phyloP scores from a whole-genome alignment of 2,113 vertebrate genomes.

The Macrotis lagotis region DNA sequence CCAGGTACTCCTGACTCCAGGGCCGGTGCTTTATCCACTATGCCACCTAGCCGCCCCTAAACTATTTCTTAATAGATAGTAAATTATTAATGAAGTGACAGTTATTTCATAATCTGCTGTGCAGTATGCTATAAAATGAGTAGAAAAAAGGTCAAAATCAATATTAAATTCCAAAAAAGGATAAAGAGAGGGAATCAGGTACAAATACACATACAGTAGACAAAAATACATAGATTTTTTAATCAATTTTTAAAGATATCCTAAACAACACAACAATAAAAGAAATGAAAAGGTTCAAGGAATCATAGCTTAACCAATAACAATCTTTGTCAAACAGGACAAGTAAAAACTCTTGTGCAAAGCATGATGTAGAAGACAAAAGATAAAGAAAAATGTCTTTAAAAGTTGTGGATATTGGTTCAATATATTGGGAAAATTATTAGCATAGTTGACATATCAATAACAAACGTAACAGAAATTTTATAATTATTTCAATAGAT shows the following conservation, averaged over 20 bases:
- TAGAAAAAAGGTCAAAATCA: not conserved
- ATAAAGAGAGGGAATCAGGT: not conserved
- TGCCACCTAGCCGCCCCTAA: too few relatives aligned
- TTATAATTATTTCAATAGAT: too few relatives aligned
- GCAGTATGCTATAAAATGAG: not conserved
- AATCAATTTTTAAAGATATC: not conserved
- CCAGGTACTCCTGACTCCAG: too few relatives aligned
- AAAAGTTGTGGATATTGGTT: not conserved
- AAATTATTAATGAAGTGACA: not conserved
- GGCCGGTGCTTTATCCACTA: too few relatives aligned
- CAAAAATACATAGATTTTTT: not conserved
- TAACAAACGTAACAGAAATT: too few relatives aligned
- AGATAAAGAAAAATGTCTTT: not conserved
- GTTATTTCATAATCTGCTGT: not conserved
- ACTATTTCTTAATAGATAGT: too few relatives aligned
- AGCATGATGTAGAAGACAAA: not conserved
- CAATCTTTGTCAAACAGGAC: not conserved
- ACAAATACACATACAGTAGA: not conserved
- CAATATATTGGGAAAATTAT: too few relatives aligned
- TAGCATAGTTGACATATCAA: too few relatives aligned
- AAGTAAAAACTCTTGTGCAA: not conserved
- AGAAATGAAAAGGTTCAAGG: not conserved
- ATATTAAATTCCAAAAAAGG: not conserved
- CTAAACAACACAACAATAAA: not conserved
- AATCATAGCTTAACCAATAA: not conserved